These are phyloP conservation scores for Rosalia funebris DNA, from an alignment of 2,888 invertebrate species.

Conservation along the genomic window DNA sequence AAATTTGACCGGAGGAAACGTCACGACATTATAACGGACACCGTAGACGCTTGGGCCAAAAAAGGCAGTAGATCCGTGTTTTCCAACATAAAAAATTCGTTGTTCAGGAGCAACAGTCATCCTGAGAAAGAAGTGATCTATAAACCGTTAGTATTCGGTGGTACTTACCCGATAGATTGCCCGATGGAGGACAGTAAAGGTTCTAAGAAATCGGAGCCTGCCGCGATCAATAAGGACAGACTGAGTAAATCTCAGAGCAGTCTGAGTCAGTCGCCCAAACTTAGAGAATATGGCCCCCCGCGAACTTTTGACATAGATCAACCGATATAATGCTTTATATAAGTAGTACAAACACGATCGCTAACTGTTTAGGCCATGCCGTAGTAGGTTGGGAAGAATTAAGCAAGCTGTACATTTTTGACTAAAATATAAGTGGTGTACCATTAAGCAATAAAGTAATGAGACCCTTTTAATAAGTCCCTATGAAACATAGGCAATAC, in stretches of 20 bases:
- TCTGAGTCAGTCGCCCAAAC: constrained; percentile 46
- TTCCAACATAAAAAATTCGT: constrained; percentile 58
- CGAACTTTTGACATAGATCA: constrained; percentile 70
- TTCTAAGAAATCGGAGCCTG: constrained; percentile 28
- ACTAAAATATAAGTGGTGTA: too few relatives aligned
- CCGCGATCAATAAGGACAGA: constrained; percentile 24
- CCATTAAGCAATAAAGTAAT: too few relatives aligned
- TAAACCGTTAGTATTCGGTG: constrained; percentile 82
- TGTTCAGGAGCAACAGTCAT: constrained; percentile 55
- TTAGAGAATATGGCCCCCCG: constrained; percentile 64
- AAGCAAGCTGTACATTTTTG: background rate
- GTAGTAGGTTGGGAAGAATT: constrained; percentile 10
- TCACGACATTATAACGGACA: constrained; percentile 70
- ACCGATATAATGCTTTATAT: constrained; percentile 55
- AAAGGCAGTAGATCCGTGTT: constrained; percentile 57
- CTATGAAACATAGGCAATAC: too few relatives aligned
- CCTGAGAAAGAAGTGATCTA: constrained; percentile 60
- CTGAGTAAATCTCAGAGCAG: constrained; percentile 16
- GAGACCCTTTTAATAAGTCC: too few relatives aligned
- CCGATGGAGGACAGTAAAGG: constrained; percentile 62
- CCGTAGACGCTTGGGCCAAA: constrained; percentile 73
- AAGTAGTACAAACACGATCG: constrained; percentile 8
- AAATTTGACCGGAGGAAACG: constrained; percentile 54
- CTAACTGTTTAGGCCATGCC: constrained; percentile 12
- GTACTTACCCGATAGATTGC: constrained; percentile 87